Evolutionary conservation across 2,797 vertebrate species (phyloP), one percentile per base, ranked within the genome.

Genomic region (Microctenopoma lineatum): DNA sequence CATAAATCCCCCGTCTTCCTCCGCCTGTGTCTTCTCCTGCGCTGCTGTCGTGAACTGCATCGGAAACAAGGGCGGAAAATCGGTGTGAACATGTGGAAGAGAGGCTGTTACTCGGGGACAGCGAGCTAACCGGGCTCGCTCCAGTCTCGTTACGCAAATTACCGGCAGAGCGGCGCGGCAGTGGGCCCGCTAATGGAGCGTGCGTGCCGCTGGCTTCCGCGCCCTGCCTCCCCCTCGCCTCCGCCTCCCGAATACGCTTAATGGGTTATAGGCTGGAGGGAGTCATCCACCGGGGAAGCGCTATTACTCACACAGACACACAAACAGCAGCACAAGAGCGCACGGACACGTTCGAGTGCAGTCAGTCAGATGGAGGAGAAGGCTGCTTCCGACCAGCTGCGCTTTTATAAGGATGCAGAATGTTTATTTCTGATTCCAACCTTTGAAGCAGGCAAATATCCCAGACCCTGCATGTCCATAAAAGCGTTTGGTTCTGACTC

Each of bases 71-170:
- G 67, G 53, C 70, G 66, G 83, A 42, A 64, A 67, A 65, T 68
- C 63, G 51, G 55, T 2, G 79, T 12, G 61, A 15, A 58, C 66
- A 46, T 62, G 64, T 51, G 14, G 18, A 18, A 59, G 74, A 59
- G 81, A 70, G 62, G 84, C 84, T 41, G 83, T 78, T 75, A 70
- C 75, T 80, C 79, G 52, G 69, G 75, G 71, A 86, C 78, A 76
- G 75, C 77, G 79, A 68, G 70, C 76, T 75, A 77, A 83, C 84
- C 77, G 71, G 81, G 70, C 83, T 80, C 84, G 81, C 85, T 87
- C 77, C 87, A 77, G 80, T 84, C 89, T 92, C 86, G 90, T 92
- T 91, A 91, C 84, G 89, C 90, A 93, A 92, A 93, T 92, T 88
- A 92, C 79, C 85, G 88, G 75, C 86, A 53, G 85, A 90, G 88